Evolutionary conservation across 2,113 vertebrate genomes (phyloP).

Genomic region (mouse (Mus musculus)): GRCm39 chr10:59249001-59249500

Average conservation of each 20-base stretch:
- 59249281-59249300: background rate
- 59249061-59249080: background rate
- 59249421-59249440: background rate
- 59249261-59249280: background rate
- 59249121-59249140: background rate
- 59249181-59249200: background rate
- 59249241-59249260: background rate
- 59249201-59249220: background rate
- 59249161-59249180: background rate
- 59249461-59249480: too few relatives aligned
- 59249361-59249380: background rate
- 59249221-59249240: background rate
- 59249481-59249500: too few relatives aligned
- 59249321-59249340: background rate
- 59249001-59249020: background rate
- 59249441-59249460: too few relatives aligned
- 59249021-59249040: background rate
- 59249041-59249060: background rate
- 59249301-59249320: background rate
- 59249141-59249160: background rate
- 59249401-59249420: background rate
- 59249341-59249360: background rate
- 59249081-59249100: background rate
- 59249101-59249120: background rate
- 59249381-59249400: background rate